Evolutionary conservation across 2,113 vertebrate species (phyloP).

Genomic region (Suricata suricatta): DNA sequence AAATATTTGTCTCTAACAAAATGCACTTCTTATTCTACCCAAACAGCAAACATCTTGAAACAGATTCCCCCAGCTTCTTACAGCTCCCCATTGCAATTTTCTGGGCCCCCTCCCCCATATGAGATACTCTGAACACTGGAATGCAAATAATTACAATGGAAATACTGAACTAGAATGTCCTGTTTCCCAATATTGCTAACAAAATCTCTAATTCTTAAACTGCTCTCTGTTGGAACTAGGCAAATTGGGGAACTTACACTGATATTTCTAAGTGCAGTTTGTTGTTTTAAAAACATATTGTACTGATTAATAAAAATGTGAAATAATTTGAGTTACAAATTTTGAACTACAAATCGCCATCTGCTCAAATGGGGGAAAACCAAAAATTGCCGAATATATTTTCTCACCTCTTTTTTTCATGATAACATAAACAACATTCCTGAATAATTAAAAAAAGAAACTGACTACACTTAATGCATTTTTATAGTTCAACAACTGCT

Average conservation of each 20-base stretch:
- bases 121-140: slow-evolving; percentile 75
- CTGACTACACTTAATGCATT: slow-evolving; percentile 71
- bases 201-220: slow-evolving; percentile 74
- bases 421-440: slow-evolving; percentile 86
- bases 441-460: slow-evolving; percentile 84
- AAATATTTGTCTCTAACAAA: slow-evolving; percentile 81
- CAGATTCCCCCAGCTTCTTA: slow-evolving; percentile 66
- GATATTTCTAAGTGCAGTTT: slow-evolving; percentile 77
- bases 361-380: slow-evolving; percentile 84
- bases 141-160: slow-evolving; percentile 73
- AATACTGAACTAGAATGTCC: slow-evolving; percentile 58
- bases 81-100: not conserved
- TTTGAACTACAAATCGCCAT: slow-evolving; percentile 86
- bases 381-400: slow-evolving; percentile 87
- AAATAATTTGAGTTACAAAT: slow-evolving; percentile 86
- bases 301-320: slow-evolving; percentile 88
- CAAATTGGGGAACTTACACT: slow-evolving; percentile 72
- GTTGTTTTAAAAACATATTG: slow-evolving; percentile 86
- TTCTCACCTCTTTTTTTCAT: slow-evolving; percentile 88
- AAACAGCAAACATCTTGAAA: slow-evolving; percentile 70
- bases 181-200: slow-evolving; percentile 56
- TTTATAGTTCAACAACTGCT: slow-evolving; percentile 78
- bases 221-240: slow-evolving; percentile 78
- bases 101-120: slow-evolving; percentile 59
- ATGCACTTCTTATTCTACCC: slow-evolving; percentile 75